These are phyloP conservation scores for Xenus cinereus DNA, from an alignment of 2,113 vertebrate genomes.

Conservation along the genomic window DNA sequence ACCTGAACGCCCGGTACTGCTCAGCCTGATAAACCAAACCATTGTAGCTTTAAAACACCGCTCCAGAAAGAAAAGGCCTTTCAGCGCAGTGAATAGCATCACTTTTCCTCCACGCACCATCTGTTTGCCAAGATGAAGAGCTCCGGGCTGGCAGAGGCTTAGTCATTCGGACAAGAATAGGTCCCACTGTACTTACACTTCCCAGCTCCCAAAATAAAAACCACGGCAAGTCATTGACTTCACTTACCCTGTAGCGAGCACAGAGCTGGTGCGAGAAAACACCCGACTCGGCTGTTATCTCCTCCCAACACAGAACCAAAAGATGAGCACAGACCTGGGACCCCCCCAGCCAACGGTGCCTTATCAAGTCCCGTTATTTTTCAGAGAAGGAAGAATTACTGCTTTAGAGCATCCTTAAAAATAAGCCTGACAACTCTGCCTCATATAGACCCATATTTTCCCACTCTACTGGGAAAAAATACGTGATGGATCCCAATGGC, in stretches of 20 bases:
- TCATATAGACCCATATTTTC: accelerated
- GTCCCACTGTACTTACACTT: slow-evolving; percentile 13
- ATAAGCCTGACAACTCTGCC: neutral
- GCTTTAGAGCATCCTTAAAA: neutral
- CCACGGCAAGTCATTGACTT: neutral
- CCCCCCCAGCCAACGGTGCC: accelerated
- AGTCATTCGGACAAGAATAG: slow-evolving; percentile 42
- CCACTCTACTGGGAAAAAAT: neutral
- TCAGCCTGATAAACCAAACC: neutral
- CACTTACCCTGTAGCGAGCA: neutral
- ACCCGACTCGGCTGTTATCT: neutral
- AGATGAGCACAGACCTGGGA: neutral
- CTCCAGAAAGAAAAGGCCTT: slow-evolving; percentile 9
- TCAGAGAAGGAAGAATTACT: neutral
- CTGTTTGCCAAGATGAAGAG: slow-evolving; percentile 43
- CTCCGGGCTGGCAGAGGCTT: neutral
- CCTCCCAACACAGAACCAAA: neutral
- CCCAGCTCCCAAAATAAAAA: slow-evolving; percentile 34
- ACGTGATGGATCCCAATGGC: accelerated
- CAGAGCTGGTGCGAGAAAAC: neutral
- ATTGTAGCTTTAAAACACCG: neutral
- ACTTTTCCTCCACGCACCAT: slow-evolving; percentile 18
- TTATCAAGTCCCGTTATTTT: neutral
- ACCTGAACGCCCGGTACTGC: neutral
- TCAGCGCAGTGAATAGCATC: neutral